phyloP scores from a whole-genome alignment of 2,797 vertebrate genomes.

The Thalassophryne amazonica region DNA sequence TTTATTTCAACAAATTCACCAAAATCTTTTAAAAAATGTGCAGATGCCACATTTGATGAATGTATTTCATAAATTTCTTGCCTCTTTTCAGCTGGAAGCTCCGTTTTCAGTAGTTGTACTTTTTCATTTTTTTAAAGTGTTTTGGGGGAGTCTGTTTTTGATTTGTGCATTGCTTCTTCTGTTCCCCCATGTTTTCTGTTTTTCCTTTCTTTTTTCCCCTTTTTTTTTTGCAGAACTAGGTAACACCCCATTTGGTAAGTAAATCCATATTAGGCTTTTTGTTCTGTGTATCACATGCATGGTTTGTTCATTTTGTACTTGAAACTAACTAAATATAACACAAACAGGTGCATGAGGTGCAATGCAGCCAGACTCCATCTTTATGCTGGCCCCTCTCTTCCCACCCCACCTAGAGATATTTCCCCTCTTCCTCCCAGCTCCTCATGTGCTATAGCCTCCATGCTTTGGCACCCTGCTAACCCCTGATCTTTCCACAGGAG shows the following conservation, averaged over 20 bases:
- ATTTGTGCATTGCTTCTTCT: slow-evolving; percentile 88
- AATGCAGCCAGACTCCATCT: slow-evolving; percentile 63
- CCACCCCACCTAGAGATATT: slow-evolving; percentile 42
- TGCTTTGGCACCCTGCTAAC: slow-evolving; percentile 65
- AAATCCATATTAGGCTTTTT: slow-evolving; percentile 78
- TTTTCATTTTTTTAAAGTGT: slow-evolving; percentile 13
- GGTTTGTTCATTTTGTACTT: slow-evolving; percentile 73
- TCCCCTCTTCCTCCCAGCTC: slow-evolving; percentile 20
- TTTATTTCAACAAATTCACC: neutral
- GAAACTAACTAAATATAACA: slow-evolving; percentile 73
- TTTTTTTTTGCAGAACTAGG: slow-evolving; percentile 95
- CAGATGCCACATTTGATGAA: no score
- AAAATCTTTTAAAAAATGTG: neutral
- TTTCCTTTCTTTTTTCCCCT: slow-evolving; percentile 68
- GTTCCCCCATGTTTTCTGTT: slow-evolving; percentile 56
- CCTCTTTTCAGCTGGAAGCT: slow-evolving; percentile 45
- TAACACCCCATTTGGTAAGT: slow-evolving; percentile 95
- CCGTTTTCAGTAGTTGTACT: slow-evolving; percentile 40
- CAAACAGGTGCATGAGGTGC: slow-evolving; percentile 76
- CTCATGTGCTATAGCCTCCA: slow-evolving; percentile 55
- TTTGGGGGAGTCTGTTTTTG: slow-evolving; percentile 83
- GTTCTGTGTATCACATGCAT: slow-evolving; percentile 82
- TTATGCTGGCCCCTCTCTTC: slow-evolving; percentile 34
- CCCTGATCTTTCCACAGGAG: slow-evolving; percentile 42
- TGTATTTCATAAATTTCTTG: slow-evolving; percentile 13